Evolutionary conservation across 1,140 invertebrate species (phyloP), one percentile per base, ranked within the genome.

Genomic region (Dinoponera quadriceps): DNA sequence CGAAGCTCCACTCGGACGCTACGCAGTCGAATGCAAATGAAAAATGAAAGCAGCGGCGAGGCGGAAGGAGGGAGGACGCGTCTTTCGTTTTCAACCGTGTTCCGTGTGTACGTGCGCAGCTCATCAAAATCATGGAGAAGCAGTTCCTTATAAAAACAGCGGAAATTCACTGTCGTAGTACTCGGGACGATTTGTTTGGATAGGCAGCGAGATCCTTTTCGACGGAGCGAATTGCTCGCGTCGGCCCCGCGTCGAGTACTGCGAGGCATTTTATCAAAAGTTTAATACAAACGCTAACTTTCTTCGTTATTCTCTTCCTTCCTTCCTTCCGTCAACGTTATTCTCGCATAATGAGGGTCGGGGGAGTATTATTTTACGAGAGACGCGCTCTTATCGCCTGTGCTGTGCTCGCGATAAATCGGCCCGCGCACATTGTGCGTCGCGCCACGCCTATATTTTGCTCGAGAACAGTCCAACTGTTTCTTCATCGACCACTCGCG

Each of bases 261-360:
- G 82, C 49, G 68, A 83, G 88, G 74, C 81, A 68, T 87, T 85
- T 88, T 88, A 88, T 88, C 87, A 89, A 88, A 90, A 86, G 88
- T 90, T 87, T 89, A 85, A 89, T 88, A 83, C 87, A 85, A 84
- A 88, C 82, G 85, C 84, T 91, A 91, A 91, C 86, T 91, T 91
- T 90, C 88, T 91, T 91, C 89, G 90, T 90, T 90, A 89, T 89
- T 86, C 86, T 87, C 90, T 89, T 89, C 86, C 75, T 80, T 89
- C 86, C 75, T 80, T 80, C 51, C 83, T 88, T 87, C 86, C 89
- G 86, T 91, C 90, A 91, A 91, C 90, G 91, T 91, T 91, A 91
- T 91, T 91, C 89, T 89, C 86, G 90, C 86, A 91, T 91, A 91
- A 91, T 91, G 88, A 91, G 84, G 83, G 73, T 71, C 71, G 75